phyloP scores from a whole-genome alignment of 2,113 vertebrate genomes.

The Chrysochloris asiatica region DNA sequence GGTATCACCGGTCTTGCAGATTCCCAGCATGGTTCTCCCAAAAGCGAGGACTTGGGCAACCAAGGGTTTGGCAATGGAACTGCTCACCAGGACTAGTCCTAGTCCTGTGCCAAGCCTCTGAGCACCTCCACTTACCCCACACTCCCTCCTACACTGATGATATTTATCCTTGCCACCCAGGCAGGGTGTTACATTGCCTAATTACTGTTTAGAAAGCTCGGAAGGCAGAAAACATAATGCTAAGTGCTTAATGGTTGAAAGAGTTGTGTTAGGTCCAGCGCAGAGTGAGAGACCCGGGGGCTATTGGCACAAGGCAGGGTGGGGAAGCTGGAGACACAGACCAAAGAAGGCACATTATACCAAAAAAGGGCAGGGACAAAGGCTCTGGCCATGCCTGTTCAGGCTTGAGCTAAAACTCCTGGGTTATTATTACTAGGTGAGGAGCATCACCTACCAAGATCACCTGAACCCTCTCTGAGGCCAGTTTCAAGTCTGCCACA shows the following conservation, averaged over 20 bases:
- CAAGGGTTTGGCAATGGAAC: background rate
- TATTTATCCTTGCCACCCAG: constrained; percentile 56
- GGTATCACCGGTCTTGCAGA: background rate
- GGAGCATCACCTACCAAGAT: background rate
- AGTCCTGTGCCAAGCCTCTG: background rate
- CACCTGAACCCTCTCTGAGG: background rate
- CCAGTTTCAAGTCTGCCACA: background rate
- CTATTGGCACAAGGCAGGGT: background rate
- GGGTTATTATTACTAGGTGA: background rate
- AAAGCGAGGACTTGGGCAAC: background rate
- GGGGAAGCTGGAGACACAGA: background rate
- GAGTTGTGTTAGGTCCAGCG: constrained; percentile 44
- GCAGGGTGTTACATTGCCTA: constrained; percentile 69
- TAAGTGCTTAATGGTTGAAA: constrained; percentile 74
- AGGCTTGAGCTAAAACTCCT: background rate
- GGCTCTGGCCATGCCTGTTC: background rate
- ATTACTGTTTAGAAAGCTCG: constrained; percentile 73
- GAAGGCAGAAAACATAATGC: constrained; percentile 63
- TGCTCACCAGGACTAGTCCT: background rate
- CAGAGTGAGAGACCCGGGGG: background rate
- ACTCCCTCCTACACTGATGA: constrained; percentile 71
- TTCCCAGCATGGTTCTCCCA: background rate
- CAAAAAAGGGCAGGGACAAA: background rate
- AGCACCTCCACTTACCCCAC: constrained; percentile 52
- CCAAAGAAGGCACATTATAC: background rate